A percentile compares a stretch with the other conserved stretches of the same genome.
These are phyloP conservation scores for Cirrhinus molitorella DNA, from an alignment of 2,797 vertebrate species.

Conservation along the genomic window DNA sequence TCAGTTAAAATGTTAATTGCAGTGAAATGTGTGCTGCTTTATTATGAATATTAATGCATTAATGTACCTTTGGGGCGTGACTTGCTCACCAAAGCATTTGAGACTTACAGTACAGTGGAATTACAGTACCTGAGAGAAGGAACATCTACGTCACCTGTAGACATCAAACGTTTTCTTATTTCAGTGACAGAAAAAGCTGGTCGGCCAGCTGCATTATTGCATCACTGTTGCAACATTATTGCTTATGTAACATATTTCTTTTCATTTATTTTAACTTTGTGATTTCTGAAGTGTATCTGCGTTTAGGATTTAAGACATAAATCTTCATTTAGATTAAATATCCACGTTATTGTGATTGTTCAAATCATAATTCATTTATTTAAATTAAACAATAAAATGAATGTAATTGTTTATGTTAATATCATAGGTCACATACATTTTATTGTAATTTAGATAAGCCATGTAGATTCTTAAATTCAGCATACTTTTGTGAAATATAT, in stretches of 20 bases:
- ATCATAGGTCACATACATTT: neutral
- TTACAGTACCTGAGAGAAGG: constrained; percentile 7
- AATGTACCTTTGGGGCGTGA: constrained; percentile 10
- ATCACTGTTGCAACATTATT: neutral
- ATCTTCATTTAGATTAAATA: neutral
- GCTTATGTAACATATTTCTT: neutral
- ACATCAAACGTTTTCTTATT: neutral
- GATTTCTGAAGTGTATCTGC: neutral
- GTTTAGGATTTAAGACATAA: neutral
- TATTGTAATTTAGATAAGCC: neutral
- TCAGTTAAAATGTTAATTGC: neutral
- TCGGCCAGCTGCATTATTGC: neutral
- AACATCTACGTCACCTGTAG: constrained; percentile 14
- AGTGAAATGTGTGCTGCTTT: neutral
- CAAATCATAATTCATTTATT: neutral
- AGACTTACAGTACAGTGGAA: neutral
- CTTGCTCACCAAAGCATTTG: neutral
- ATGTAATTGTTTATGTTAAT: neutral
- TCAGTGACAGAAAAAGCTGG: neutral
- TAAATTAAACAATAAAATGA: neutral
- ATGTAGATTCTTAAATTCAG: neutral
- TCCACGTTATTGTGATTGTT: neutral
- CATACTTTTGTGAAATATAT: too few relatives aligned
- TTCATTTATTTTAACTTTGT: neutral
- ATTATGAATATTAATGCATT: neutral